Conservation (phyloP, 2,113 vertebrate genomes). For the Cranoglanis bouderius region DNA sequence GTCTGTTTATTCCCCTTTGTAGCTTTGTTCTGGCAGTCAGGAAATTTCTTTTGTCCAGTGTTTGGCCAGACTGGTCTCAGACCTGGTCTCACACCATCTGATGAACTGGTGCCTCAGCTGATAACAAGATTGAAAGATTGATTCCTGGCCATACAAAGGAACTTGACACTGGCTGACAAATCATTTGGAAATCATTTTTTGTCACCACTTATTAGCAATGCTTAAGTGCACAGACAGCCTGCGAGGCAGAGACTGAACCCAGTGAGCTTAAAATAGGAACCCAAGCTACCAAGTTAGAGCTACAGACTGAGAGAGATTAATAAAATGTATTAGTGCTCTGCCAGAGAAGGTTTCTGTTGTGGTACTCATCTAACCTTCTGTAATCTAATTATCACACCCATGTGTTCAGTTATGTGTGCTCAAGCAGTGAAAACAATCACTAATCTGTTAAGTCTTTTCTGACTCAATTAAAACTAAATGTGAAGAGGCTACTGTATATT, state of each 20-base stretch:
- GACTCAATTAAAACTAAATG: conserved; percentile 4
- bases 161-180: background rate
- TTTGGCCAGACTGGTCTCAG: background rate
- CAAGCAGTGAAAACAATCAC: background rate
- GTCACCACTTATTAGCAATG: conserved; percentile 14
- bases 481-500: background rate
- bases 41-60: background rate
- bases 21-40: background rate
- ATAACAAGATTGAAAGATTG: background rate
- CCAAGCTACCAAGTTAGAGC: background rate
- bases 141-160: background rate
- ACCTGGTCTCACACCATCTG: background rate
- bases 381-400: background rate
- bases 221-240: background rate
- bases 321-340: background rate
- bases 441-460: conserved; percentile 18
- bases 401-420: background rate
- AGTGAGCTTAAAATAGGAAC: background rate
- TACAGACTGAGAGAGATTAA: background rate
- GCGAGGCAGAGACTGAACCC: background rate
- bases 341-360: background rate
- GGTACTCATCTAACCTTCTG: background rate
- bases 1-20: background rate
- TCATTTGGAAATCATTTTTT: background rate
- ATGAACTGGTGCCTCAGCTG: background rate